Base-by-base conservation (phyloP, 1,140 invertebrate species). In the Microplitis mediator region DNA sequence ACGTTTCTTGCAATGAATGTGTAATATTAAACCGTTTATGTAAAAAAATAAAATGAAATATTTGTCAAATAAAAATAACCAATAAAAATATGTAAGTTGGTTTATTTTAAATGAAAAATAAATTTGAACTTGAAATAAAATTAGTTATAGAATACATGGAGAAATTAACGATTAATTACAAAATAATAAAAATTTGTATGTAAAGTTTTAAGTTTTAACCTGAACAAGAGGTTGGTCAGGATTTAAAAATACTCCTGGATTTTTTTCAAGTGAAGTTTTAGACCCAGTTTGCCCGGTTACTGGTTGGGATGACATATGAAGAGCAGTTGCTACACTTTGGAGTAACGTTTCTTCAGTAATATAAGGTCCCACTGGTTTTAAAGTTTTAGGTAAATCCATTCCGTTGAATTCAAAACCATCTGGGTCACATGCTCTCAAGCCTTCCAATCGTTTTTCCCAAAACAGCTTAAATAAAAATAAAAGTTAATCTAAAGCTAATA, bases 401-500 rank as follows among this genome's bases (percentile, higher is more conserved):
- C 92, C 91, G 67, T 92, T 91, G 50, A 97, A 92, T 78, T 95
- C 92, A 54, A 93, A 93, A 36, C 93, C 94, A 82, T 93, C 91
- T 39, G 92, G 89, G 86, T 97, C 95, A 80, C 94, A 95, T 0
- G 97, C 95, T 76, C 93, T 91, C 61, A 99, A 86, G 54, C 96
- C 94, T 87, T 98, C 96, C 36, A 99, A 88, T 75, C 97, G 88
- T 86, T 99, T 99, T 82, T 99, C 97, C 98, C 98, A 99, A 84
- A 99, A 99, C 51, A 99, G 83, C 92, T 94, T 83, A 72, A 88
- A 84, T 69, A 5, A 45, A 45, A 45, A 45, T 45, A 45, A 45
- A 8, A 45, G 0, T 9, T 45, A 9, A 45, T 45, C 6, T 45
- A 45, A 45, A 45, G 11, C 9, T 39, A 39, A 60, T n/a, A 34